Conservation (phyloP, 2,113 vertebrate species). For the Chloroceryle aenea region DNA sequence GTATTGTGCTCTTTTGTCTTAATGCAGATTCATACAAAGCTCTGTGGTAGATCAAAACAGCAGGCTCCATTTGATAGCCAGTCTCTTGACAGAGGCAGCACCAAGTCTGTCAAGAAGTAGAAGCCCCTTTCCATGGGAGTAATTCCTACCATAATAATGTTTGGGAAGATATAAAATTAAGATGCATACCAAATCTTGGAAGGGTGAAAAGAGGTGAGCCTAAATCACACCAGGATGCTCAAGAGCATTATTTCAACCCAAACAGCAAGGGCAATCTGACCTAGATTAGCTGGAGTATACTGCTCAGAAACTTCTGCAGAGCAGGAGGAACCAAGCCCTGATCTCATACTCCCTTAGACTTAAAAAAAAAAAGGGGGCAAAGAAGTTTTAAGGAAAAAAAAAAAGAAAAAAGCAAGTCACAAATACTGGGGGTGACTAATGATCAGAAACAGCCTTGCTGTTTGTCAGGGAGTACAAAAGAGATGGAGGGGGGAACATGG, state of each 20-base stretch:
- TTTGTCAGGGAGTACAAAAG: not conserved
- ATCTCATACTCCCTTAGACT: not conserved
- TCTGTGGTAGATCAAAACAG: not conserved
- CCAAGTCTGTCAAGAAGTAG: not conserved
- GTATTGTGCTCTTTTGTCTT: rapidly evolving
- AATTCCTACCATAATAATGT: not conserved
- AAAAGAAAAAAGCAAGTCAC: not conserved
- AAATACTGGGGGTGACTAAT: not conserved
- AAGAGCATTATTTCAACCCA: not conserved
- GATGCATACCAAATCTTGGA: too few relatives aligned
- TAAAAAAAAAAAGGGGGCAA: too few relatives aligned
- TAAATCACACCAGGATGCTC: not conserved
- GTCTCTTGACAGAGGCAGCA: not conserved
- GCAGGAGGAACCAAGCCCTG: not conserved
- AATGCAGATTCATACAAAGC: not conserved
- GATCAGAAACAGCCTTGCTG: not conserved
- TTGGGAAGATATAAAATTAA: not conserved
- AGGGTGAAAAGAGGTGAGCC: not conserved
- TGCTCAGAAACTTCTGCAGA: not conserved
- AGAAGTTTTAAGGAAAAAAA: too few relatives aligned
- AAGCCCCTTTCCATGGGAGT: not conserved
- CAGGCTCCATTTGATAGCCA: not conserved
- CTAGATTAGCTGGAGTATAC: not conserved
- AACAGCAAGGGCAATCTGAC: not conserved
- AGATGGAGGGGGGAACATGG: not conserved